Evolutionary conservation across 92 coral and sea anemone genomes (phyloP).

Genomic region (Phenganax subtilis): DNA sequence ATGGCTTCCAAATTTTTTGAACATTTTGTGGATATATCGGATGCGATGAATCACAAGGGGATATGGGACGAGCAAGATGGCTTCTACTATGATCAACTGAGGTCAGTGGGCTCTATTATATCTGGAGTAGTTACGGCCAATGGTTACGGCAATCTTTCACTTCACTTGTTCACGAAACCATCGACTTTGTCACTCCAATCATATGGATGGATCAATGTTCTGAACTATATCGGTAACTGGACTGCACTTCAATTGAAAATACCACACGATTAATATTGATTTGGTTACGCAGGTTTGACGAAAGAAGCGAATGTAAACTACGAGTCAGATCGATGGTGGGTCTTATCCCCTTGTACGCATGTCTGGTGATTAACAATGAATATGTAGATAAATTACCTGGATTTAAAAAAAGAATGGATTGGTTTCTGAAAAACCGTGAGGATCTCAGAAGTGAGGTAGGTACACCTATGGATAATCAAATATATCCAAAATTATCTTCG

Average conservation of each 20-base stretch:
- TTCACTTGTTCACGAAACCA: too few species aligned
- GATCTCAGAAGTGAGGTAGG: slow-evolving; percentile 89
- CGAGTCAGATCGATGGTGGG: slow-evolving; percentile 97
- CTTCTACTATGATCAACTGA: slow-evolving; percentile 88
- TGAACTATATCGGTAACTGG: too few species aligned
- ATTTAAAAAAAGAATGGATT: slow-evolving; percentile 84
- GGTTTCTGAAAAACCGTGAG: slow-evolving; percentile 79
- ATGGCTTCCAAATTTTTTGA: slow-evolving; percentile 99
- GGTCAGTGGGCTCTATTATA: slow-evolving; percentile 35
- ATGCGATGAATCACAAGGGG: slow-evolving; percentile 87
- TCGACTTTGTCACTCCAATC: too few species aligned
- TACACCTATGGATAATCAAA: not conserved
- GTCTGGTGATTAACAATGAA: slow-evolving; percentile 88
- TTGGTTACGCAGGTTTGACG: slow-evolving; percentile 4
- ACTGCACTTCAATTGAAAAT: too few species aligned
- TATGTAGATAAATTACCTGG: slow-evolving; percentile 84
- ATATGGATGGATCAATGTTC: too few species aligned
- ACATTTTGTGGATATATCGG: slow-evolving; percentile 90
- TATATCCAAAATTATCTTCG: not conserved
- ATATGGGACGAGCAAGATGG: slow-evolving; percentile 96
- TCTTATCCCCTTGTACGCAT: slow-evolving; percentile 81
- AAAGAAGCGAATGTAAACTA: slow-evolving; percentile 47
- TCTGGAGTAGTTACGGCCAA: slow-evolving; percentile 36
- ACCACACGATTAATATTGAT: too few species aligned
- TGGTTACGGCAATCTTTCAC: slow-evolving; percentile 34